These are phyloP conservation scores for Coryphaenoides rupestris DNA, from an alignment of 2,113 vertebrate species.

Conservation along the genomic window DNA sequence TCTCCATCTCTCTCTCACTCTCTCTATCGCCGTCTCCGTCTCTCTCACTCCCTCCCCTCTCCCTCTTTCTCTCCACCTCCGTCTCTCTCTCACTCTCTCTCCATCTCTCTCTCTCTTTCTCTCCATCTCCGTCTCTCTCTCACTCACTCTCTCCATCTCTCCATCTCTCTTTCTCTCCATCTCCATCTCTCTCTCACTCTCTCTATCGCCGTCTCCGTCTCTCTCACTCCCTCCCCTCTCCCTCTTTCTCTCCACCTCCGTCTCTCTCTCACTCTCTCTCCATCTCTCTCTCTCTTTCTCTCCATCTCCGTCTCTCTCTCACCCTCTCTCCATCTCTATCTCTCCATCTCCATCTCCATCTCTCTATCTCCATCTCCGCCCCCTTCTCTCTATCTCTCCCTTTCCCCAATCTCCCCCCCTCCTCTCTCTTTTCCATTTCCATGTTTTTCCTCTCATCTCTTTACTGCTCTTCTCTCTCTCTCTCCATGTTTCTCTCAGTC, in stretches of 20 bases:
- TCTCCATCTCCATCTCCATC: not conserved
- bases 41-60: too few species aligned
- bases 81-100: not conserved
- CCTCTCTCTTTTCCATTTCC: too few species aligned
- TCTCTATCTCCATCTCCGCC: slow-evolving; percentile 23
- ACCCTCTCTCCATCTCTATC: slow-evolving; percentile 24
- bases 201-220: not conserved
- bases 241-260: not conserved
- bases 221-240: slow-evolving; percentile 27
- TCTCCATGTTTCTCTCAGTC: slow-evolving; percentile 1
- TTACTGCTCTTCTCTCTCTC: not conserved
- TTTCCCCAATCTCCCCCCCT: not conserved
- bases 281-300: too few species aligned
- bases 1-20: not conserved
- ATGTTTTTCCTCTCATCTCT: slow-evolving; percentile 13
- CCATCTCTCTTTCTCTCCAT: slow-evolving; percentile 1
- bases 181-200: not conserved
- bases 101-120: not conserved
- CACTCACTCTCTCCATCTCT: too few species aligned
- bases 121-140: too few species aligned
- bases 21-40: too few species aligned
- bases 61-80: slow-evolving; percentile 3
- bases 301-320: not conserved
- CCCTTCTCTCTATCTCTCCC: too few species aligned
- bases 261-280: not conserved